Percentiles rank a stretch among this genome's conserved stretches.
Evolutionary conservation across 2,113 vertebrate genomes (phyloP).

Genomic region (Tragelaphus strepsiceros): DNA sequence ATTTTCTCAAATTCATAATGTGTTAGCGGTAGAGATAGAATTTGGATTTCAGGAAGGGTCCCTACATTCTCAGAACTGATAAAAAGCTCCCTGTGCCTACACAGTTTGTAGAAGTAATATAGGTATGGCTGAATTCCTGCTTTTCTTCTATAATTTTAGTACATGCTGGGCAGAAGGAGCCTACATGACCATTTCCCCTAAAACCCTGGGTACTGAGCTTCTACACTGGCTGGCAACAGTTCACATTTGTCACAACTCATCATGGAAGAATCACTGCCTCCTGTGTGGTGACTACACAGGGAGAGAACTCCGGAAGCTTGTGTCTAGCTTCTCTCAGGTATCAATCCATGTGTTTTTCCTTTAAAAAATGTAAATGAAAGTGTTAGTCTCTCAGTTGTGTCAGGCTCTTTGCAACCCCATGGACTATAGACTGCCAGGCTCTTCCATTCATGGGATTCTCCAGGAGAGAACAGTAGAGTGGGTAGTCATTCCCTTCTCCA

Average conservation of each 20-base stretch:
- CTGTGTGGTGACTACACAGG: not conserved
- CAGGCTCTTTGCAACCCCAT: not conserved
- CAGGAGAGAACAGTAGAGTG: not conserved
- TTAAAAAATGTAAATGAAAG: not conserved
- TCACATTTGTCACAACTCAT: not conserved
- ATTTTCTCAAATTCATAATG: not conserved
- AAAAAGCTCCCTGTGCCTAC: not conserved
- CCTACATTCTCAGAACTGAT: not conserved
- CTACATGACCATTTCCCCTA: not conserved
- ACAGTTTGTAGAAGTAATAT: not conserved
- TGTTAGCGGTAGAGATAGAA: not conserved
- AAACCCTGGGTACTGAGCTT: not conserved
- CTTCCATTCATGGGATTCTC: not conserved
- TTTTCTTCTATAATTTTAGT: not conserved
- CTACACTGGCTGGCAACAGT: not conserved
- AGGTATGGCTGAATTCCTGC: not conserved
- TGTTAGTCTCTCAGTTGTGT: not conserved
- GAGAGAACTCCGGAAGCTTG: not conserved
- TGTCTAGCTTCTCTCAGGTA: not conserved
- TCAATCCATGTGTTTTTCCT: not conserved
- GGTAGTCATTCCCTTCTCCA: not conserved
- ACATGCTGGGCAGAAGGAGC: not conserved
- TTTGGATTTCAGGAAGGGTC: not conserved
- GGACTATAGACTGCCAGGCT: not conserved
- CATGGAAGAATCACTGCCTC: not conserved